Base-by-base conservation (phyloP, 2,888 invertebrate species). In the Sylvicola fuscatus region DNA sequence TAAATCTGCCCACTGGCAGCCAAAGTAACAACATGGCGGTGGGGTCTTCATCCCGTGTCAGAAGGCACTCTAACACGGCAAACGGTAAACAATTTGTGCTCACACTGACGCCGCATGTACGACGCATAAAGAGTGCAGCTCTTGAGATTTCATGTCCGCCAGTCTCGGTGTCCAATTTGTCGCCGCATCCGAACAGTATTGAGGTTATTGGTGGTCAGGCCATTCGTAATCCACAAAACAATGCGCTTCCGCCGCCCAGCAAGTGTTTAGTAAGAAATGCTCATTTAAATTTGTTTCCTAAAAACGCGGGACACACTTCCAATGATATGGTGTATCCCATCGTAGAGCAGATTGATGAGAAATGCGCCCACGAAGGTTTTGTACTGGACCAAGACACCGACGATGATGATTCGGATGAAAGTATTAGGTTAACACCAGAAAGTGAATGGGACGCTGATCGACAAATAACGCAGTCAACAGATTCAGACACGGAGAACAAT, bases 291-390 rank as follows among this genome's bases (percentile, higher is more conserved):
- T 54, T 77, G 12, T 76, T 72, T 46, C 72, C 72, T 1, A 69
- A 68, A 4, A 14, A 31, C 8, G 8, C 6, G 8, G 14, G 13
- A 5, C 17, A 21, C 45, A 75, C 76, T 11, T 77, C 78, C 3
- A 39, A 37, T 2, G 79, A 80, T 54, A 77, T 78, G 38, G 71
- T 80, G 2, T 82, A 83, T 54, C 82, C 84, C 3, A 83, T 84
- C 45, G 82, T 79, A 1, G 84, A 84, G 58, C 81, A 81, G 51
- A 74, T 77, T 1, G 83, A 81, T 48, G 82, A 83, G 54, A 75
- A 61, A 53, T 51, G 53, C 42, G 43, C 54, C 39, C 47, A 49
- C 45, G 49, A 60, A 46, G 51, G 48, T 45, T 46, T 51, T 26
- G 47, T 32, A 3, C 28, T 35, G 8, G 38, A 35, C 11, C 29